A percentile compares a stretch with the other conserved stretches of the same genome.
Conservation (phyloP, 2,888 invertebrate genomes). For the Eretmocerus hayati region DNA sequence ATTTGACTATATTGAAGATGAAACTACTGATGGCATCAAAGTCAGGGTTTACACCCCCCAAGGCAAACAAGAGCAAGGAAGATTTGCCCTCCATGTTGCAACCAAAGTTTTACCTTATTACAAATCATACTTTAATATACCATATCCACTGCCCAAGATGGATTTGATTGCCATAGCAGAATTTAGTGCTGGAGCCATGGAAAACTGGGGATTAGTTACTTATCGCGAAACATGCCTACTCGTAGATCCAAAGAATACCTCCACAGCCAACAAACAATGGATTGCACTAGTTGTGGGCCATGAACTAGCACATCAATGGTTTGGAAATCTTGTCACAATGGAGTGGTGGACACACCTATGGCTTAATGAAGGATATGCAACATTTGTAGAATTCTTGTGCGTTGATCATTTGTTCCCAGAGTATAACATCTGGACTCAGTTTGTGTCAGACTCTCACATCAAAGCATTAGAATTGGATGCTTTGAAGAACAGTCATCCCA, state of each 20-base stretch:
- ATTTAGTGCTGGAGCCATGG: slow-evolving; percentile 94
- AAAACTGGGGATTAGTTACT: slow-evolving; percentile 83
- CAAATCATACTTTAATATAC: slow-evolving; percentile 88
- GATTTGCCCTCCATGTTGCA: slow-evolving; percentile 86
- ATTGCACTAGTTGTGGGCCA: slow-evolving; percentile 87
- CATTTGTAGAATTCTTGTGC: slow-evolving; percentile 91
- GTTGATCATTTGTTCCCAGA: slow-evolving; percentile 89
- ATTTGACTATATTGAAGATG: slow-evolving; percentile 86
- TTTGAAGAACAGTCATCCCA: slow-evolving; percentile 88
- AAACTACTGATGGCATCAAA: slow-evolving; percentile 72
- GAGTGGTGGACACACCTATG: slow-evolving; percentile 97
- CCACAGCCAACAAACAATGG: slow-evolving; percentile 73
- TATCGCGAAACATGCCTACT: slow-evolving; percentile 78
- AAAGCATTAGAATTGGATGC: slow-evolving; percentile 80
- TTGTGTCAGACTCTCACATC: slow-evolving; percentile 82
- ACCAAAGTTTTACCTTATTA: slow-evolving; percentile 87
- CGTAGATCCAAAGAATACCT: slow-evolving; percentile 84
- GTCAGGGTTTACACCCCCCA: slow-evolving; percentile 80
- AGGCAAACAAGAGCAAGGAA: slow-evolving; percentile 84
- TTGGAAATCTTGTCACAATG: slow-evolving; percentile 96
- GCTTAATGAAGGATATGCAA: slow-evolving; percentile 94
- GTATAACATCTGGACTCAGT: slow-evolving; percentile 95
- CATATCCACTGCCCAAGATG: slow-evolving; percentile 92
- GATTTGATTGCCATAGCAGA: slow-evolving; percentile 94
- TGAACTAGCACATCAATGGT: slow-evolving; percentile 97